These are phyloP conservation scores for Drosophila kambysellisi DNA, from an alignment of 2,888 invertebrate species.

Conservation along the genomic window DNA sequence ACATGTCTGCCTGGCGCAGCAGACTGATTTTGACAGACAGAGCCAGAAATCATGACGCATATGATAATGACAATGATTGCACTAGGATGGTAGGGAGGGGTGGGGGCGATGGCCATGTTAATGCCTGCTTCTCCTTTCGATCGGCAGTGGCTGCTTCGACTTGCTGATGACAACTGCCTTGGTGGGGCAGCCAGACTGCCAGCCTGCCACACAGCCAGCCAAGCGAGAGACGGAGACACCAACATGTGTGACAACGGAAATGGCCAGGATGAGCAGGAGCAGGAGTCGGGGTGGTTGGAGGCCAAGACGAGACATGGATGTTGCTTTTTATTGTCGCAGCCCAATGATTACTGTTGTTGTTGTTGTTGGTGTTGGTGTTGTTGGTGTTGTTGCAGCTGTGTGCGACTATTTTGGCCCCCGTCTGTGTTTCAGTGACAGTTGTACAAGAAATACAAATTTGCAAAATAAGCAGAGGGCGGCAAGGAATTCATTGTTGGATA, in stretches of 20 bases:
- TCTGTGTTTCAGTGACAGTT: constrained; percentile 70
- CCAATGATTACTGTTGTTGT: constrained; percentile 23
- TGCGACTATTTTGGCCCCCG: constrained; percentile 37
- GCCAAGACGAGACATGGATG: constrained; percentile 60
- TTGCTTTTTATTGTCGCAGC: constrained; percentile 67
- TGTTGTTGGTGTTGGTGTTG: constrained; percentile 16
- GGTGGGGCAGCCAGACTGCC: constrained; percentile 41
- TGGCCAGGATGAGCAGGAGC: constrained; percentile 28
- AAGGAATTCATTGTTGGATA: constrained; percentile 65
- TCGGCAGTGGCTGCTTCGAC: constrained; percentile 30
- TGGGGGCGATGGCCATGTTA: constrained; percentile 12
- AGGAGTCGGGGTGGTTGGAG: constrained; percentile 4
- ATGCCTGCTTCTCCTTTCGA: constrained; percentile 18
- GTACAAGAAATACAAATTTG: constrained; percentile 81
- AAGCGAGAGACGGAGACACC: constrained; percentile 51
- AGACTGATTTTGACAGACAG: constrained; percentile 50
- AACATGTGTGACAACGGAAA: constrained; percentile 64
- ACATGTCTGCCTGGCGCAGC: constrained; percentile 22
- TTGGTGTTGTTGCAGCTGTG: constrained; percentile 42
- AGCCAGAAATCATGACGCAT: constrained; percentile 70
- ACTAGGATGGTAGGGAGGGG: constrained; percentile 36
- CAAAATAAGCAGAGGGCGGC: constrained; percentile 73
- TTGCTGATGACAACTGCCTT: constrained; percentile 62
- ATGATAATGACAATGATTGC: constrained; percentile 77
- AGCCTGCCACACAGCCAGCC: constrained; percentile 43